Evolutionary conservation across 2,797 vertebrate species (phyloP).

Genomic region (Etheostoma perlongum): DNA sequence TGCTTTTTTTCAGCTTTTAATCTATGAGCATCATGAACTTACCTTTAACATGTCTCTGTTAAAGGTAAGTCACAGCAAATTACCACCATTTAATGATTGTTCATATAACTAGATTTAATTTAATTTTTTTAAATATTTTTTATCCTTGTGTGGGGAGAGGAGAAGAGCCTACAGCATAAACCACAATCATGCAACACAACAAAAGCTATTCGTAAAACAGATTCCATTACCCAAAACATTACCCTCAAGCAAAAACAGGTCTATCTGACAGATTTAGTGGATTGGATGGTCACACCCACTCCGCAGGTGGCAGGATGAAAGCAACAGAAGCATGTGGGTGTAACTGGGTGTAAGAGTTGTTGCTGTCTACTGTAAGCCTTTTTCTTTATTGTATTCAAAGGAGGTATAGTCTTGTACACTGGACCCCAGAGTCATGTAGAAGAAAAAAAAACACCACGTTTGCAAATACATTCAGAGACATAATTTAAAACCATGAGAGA

Average conservation of each 20-base stretch:
- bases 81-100: constrained; percentile 15
- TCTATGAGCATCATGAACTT: background rate
- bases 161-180: constrained; percentile 34
- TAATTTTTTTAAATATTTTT: background rate
- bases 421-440: constrained; percentile 30
- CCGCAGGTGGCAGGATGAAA: constrained; percentile 79
- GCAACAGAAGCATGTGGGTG: constrained; percentile 80
- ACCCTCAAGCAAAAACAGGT: constrained; percentile 58
- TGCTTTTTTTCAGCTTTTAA: background rate
- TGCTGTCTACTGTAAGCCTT: constrained; percentile 52
- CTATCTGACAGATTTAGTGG: constrained; percentile 76
- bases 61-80: constrained; percentile 11
- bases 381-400: constrained; percentile 46
- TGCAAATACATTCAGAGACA: constrained; percentile 6
- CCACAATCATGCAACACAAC: constrained; percentile 30
- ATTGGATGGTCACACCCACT: constrained; percentile 77
- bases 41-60: background rate
- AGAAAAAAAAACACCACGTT: constrained; percentile 7
- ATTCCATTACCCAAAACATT: constrained; percentile 60
- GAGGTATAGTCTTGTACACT: constrained; percentile 11
- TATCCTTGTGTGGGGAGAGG: constrained; percentile 30
- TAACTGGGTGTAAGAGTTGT: constrained; percentile 55
- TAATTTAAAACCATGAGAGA: constrained; percentile 27
- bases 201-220: constrained; percentile 55
- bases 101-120: constrained; percentile 19